Conservation (phyloP, 2,797 vertebrate genomes). For the Aratinga solstitialis region DNA sequence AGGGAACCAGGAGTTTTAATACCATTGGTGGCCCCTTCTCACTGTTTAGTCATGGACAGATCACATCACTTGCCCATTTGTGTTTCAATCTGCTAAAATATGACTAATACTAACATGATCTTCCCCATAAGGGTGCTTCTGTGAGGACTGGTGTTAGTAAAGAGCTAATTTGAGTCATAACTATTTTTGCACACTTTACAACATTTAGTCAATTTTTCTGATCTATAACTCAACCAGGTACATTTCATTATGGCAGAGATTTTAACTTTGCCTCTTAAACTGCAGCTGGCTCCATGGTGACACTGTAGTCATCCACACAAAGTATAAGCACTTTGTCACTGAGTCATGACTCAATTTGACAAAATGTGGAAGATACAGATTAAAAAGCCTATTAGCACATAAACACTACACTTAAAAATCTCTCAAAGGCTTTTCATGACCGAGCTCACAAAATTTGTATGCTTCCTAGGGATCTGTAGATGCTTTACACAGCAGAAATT, state of each 20-base stretch:
- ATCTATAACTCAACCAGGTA: neutral
- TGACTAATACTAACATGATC: neutral
- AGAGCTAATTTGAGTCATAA: neutral
- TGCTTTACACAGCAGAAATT: neutral
- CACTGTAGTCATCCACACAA: neutral
- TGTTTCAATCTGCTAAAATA: neutral
- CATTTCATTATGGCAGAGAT: conserved; percentile 12
- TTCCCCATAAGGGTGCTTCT: neutral
- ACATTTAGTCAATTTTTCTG: neutral
- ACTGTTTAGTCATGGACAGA: neutral
- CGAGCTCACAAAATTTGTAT: neutral
- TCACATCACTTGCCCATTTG: neutral
- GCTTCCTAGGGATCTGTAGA: neutral
- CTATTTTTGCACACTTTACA: neutral
- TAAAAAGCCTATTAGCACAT: neutral
- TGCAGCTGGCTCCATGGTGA: neutral
- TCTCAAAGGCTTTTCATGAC: neutral
- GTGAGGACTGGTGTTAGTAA: neutral
- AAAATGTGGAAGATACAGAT: conserved; percentile 1
- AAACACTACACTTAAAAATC: neutral
- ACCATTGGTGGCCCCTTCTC: neutral
- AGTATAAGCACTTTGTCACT: neutral
- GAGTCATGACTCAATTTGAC: neutral
- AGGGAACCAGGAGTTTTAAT: neutral
- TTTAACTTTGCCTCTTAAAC: neutral